phyloP scores from a whole-genome alignment of 2,888 invertebrate species.

The Amphimallon solstitiale region DNA sequence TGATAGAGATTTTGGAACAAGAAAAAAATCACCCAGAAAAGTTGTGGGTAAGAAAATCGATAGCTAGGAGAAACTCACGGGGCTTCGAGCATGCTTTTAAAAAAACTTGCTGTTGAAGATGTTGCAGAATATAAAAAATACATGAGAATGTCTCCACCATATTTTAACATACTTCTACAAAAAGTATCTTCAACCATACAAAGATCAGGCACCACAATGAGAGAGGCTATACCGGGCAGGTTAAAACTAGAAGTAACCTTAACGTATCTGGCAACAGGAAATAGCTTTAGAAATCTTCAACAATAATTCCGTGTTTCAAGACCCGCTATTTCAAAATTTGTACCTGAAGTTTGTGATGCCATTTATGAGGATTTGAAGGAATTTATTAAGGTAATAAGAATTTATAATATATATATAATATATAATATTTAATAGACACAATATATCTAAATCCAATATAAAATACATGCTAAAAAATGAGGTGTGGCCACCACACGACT shows the following conservation, averaged over 20 bases:
- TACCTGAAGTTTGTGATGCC: neutral
- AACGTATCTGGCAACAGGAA: neutral
- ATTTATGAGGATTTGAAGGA: neutral
- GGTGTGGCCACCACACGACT: no score
- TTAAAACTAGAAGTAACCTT: neutral
- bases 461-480: no score
- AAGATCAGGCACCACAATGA: neutral
- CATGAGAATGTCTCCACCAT: neutral
- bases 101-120: neutral
- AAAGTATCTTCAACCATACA: neutral
- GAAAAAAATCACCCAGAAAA: no score
- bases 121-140: neutral
- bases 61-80: neutral
- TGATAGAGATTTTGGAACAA: no score
- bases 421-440: no score
- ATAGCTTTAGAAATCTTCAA: neutral
- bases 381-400: conserved; percentile 3
- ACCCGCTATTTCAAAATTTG: neutral
- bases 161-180: neutral
- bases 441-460: no score
- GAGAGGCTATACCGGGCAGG: no score
- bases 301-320: neutral
- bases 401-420: no score
- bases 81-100: neutral
- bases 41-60: neutral